A percentile compares a stretch with the other conserved stretches of the same genome.
Conservation (phyloP, 2,888 invertebrate genomes). For the Cerceris rybyensis region DNA sequence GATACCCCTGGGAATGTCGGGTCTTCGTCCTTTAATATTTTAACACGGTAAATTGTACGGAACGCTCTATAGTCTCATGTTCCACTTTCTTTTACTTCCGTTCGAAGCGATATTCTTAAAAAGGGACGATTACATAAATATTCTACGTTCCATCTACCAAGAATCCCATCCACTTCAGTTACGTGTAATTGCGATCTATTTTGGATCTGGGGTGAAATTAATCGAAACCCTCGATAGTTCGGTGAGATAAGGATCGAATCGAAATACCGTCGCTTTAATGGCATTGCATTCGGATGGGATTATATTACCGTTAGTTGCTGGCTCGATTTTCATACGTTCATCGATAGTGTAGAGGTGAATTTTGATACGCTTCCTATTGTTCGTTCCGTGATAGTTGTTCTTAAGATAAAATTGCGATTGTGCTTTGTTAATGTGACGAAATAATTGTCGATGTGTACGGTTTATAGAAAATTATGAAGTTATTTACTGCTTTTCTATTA, state of each 20-base stretch:
- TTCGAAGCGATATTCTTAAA: conserved; percentile 42
- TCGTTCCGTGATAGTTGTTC: no score
- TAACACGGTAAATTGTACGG: conserved; percentile 78
- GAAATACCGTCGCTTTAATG: background rate
- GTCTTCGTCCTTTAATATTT: conserved; percentile 78
- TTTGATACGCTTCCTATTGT: no score
- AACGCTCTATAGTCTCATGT: conserved; percentile 60
- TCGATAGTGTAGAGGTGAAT: no score
- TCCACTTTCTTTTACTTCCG: conserved; percentile 50
- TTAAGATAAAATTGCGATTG: no score
- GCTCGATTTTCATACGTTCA: no score
- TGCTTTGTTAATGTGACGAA: no score
- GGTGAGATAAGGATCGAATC: background rate
- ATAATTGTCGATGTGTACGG: no score
- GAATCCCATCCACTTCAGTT: conserved; percentile 46
- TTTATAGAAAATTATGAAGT: no score
- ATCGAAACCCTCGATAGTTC: background rate
- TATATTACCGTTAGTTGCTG: no score
- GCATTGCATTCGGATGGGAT: no score
- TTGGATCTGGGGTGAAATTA: background rate
- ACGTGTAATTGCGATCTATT: conserved; percentile 14
- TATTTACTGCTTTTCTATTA: no score
- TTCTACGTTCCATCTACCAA: conserved; percentile 28
- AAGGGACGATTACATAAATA: conserved; percentile 36
- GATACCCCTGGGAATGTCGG: conserved; percentile 75